Base-by-base conservation (phyloP, 1,140 invertebrate genomes). In the Tetramorium simillimum region DNA sequence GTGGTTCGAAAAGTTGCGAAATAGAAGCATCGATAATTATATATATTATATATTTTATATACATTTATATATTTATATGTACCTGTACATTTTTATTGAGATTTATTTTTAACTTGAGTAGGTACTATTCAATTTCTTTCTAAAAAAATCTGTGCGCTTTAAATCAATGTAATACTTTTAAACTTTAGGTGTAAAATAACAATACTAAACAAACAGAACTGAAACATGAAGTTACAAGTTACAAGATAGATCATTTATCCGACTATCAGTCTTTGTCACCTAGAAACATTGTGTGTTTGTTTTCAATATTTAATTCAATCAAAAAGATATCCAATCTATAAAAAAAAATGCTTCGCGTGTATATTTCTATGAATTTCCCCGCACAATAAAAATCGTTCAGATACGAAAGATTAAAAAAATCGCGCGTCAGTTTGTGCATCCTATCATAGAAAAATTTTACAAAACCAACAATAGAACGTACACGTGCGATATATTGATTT, bases 231-330 rank as follows among this genome's bases (percentile, higher is more conserved):
- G 65, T 5, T 69, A 46, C 62, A 69, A 14, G 16, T 62, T 33
- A 33, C 33, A 33, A 14, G 14, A 51, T 28, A 67, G 28, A 67
- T 21, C 24, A n/a, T 5, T 18, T 24, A 43, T 28, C 3, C 28
- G 14, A n/a, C 18, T 5, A 18, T 33, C 24, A n/a, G 7, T 63
- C 62, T 46, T 65, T 21, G 24, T 53, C 46, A 67, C n/a, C 9
- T n/a, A 46, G n/a, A 4, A 24, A 80, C 51, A 14, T 76, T 76
- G 37, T 33, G 12, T 62, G 18, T 60, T 37, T 21, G n/a, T 73
- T 37, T 80, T 67, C 43, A 80, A 80, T 80, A 80, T 53, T 40
- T 80, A 53, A 80, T 67, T 80, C n/a, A 51, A 80, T 80, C 3
- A n/a, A 51, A 80, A 40, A 53, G 49, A n/a, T 37, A 77, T 49